Base-by-base conservation (phyloP, 2,888 invertebrate species). In the Caprella mutica region DNA sequence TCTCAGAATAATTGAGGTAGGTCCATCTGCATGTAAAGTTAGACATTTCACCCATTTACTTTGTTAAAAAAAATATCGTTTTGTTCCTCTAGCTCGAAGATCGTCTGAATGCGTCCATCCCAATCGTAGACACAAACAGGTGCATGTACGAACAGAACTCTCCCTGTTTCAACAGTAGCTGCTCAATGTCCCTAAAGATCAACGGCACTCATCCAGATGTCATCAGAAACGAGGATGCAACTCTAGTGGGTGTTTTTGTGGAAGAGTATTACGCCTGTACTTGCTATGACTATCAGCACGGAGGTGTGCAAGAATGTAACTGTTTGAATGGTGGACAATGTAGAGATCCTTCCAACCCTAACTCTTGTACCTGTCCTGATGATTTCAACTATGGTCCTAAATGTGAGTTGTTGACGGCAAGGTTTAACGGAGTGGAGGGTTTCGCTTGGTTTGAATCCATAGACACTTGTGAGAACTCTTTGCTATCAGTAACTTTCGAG, bases 241-340 rank as follows among this genome's bases (percentile, higher is more conserved):
- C 63, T 3, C 29, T 63, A 23, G 63, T 63, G 17, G 59, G 63
- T 4, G 57, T 63, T 26, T 53, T 57, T 43, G 48, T 59, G 3
- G 27, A 56, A n/a, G 63, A 59, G 30, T 50, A 52, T 42, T 63
- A 63, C 29, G 48, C 57, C 12, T 59, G 59, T 38, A 51, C 59
- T 24, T 63, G 63, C 51, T 6, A 23, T 24, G 40, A 17, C 3
- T 26, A 27, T 5, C 40, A 51, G 1, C 53, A 42, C 4, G 48
- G 55, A 19, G n/a, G n/a, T n/a, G n/a, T n/a, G n/a, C 48, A 29
- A 14, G 14, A 33, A 2, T 53, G 48, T 8, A 52, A 55, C 42
- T 63, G 63, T 29, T 42, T 46, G 26, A 63, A 63, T 29, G 63
- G 63, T 3, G 63, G 63, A 1, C 44, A 35, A 8, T 63, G 63